Conservation (phyloP, 2,888 invertebrate genomes). For the Pyrocoelia pectoralis region DNA sequence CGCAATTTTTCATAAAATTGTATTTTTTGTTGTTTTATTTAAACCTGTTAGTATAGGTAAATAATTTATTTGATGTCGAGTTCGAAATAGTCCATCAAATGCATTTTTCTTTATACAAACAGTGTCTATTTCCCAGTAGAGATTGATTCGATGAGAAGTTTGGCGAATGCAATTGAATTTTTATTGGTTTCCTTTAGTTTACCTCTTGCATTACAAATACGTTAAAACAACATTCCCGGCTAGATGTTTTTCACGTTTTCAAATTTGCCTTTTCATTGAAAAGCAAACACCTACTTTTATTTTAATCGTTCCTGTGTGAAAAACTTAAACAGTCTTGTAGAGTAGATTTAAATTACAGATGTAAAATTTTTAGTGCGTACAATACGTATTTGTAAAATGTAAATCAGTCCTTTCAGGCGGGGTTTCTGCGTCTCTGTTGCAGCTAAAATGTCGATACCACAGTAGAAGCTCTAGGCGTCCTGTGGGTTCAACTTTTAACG, state of each 20-base stretch:
- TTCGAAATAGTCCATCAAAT: not conserved
- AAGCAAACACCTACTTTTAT: too few species aligned
- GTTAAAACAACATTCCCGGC: not conserved
- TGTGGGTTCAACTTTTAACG: constrained; percentile 40
- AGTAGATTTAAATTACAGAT: constrained; percentile 31
- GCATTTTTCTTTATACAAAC: not conserved
- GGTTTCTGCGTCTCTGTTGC: constrained; percentile 26
- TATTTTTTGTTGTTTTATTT: too few species aligned
- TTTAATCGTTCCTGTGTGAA: constrained; percentile 20
- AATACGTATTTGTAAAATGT: constrained; percentile 33
- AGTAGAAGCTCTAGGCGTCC: constrained; percentile 26
- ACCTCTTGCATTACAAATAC: not conserved
- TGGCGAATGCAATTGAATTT: not conserved
- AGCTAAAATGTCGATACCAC: constrained; percentile 29
- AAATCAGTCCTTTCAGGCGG: constrained; percentile 27
- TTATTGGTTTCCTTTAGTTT: not conserved
- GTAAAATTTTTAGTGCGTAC: constrained; percentile 27
- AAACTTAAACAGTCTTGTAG: too few species aligned
- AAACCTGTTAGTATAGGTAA: too few species aligned
- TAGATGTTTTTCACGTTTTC: too few species aligned
- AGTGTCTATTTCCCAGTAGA: not conserved
- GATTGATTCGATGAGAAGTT: not conserved
- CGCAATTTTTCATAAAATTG: too few species aligned
- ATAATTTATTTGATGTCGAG: too few species aligned
- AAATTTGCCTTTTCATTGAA: too few species aligned